Evolutionary conservation across 2,113 vertebrate species (phyloP).

Genomic region (Brachirus orientalis): DNA sequence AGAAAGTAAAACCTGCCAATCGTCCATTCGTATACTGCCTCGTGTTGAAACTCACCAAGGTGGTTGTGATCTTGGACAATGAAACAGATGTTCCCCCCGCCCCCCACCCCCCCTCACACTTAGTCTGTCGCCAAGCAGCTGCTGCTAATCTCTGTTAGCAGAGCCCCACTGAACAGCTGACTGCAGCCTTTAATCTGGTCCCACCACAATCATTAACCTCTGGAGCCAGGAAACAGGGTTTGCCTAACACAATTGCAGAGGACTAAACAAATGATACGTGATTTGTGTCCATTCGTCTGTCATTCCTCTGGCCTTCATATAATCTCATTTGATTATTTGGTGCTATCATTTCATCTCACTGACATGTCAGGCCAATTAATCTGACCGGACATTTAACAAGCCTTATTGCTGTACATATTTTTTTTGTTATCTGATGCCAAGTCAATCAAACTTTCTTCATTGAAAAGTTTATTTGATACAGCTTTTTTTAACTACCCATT

Average conservation of each 20-base stretch:
- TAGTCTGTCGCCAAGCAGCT: conserved; percentile 69
- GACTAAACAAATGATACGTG: conserved; percentile 73
- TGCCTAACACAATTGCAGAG: conserved; percentile 65
- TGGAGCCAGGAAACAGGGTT: conserved; percentile 45
- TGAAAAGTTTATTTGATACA: too few relatives aligned
- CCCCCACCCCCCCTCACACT: conserved; percentile 3
- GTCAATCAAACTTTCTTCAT: too few relatives aligned
- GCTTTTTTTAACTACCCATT: too few relatives aligned
- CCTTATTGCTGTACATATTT: too few relatives aligned
- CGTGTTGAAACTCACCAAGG: conserved; percentile 60
- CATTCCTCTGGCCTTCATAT: conserved; percentile 63
- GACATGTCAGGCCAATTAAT: background rate
- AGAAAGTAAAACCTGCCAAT: conserved; percentile 46
- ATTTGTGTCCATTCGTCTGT: conserved; percentile 68
- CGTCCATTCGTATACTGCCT: conserved; percentile 71
- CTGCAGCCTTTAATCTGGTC: conserved; percentile 73
- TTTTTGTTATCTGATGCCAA: too few relatives aligned
- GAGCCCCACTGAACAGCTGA: conserved; percentile 71
- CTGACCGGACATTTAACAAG: too few relatives aligned
- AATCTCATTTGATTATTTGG: conserved; percentile 69
- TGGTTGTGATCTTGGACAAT: conserved; percentile 52
- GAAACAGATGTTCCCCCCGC: too few relatives aligned
- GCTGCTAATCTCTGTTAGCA: conserved; percentile 74
- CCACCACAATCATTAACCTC: conserved; percentile 71
- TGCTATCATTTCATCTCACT: conserved; percentile 63